Evolutionary conservation across 2,888 invertebrate genomes (phyloP), one percentile per base, ranked within the genome.

Genomic region (Pachydiplax longipennis): DNA sequence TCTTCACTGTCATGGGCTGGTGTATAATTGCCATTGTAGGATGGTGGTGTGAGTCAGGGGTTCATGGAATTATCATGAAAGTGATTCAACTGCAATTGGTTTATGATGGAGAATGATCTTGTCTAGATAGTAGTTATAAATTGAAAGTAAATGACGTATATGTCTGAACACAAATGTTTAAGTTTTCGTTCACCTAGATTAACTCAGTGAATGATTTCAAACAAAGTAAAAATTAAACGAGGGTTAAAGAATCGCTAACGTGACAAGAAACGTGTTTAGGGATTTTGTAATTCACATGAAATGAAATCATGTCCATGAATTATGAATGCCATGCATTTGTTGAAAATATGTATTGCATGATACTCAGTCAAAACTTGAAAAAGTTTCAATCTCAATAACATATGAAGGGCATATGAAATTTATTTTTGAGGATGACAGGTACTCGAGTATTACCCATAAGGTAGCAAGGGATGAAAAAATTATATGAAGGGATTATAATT

Each of bases 241-340:
- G 58, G 87, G 58, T 87, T 61, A 87, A 87, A 87, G 87, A 87
- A 87, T 87, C 65, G 65, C 61, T 87, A 61, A 87, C 25, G 87
- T 61, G 87, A 61, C 61, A 61, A 87, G 37, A 61, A 58, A 58
- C 35, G 35, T 83, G 87, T 87, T 87, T 87, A 87, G 61, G 61
- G 87, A 87, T 87, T 87, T 87, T 87, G n/a, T 87, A 87, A 87
- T 58, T 87, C 87, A 87, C 87, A 87, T 87, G 87, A 87, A 87
- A 87, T 87, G 61, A 61, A 87, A 87, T 87, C 87, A 87, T 87
- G 87, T 87, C 87, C 58, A 87, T 61, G 87, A 87, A 87, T 87
- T 87, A 87, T 87, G 87, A 87, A 87, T 87, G 87, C 87, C 87
- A 87, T 87, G 87, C 87, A 87, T 87, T 87, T 87, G 87, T 87